Evolutionary conservation across 2,113 vertebrate species (phyloP).

Genomic region (Nothoprocta perdicaria): DNA sequence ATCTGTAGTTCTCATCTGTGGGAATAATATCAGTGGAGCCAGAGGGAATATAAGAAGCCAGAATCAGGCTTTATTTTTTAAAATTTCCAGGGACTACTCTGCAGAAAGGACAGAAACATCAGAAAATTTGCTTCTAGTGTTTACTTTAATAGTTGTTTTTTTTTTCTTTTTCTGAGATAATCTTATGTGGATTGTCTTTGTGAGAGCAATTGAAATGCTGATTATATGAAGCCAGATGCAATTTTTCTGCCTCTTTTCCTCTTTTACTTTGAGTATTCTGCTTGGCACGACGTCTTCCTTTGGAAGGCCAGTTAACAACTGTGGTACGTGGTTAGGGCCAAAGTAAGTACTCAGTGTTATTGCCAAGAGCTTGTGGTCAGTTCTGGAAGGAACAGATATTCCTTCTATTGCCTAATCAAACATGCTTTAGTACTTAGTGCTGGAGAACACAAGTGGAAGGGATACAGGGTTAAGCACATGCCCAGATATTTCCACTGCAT

Average conservation of each 20-base stretch:
- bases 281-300: conserved; percentile 32
- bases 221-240: neutral
- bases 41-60: neutral
- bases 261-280: neutral
- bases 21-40: neutral
- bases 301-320: conserved; percentile 38
- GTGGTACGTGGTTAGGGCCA: conserved; percentile 38
- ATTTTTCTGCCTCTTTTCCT: neutral
- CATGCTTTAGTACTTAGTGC: conserved; percentile 24
- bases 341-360: conserved; percentile 50
- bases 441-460: conserved; percentile 6
- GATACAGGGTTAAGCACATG: neutral
- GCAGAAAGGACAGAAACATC: neutral
- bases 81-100: neutral
- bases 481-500: neutral
- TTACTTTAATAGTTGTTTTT: neutral
- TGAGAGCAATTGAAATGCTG: neutral
- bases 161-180: neutral
- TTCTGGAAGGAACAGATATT: conserved; percentile 54
- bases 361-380: conserved; percentile 71
- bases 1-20: neutral
- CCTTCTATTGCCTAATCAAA: conserved; percentile 61
- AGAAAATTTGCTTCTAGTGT: neutral
- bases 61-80: neutral
- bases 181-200: neutral